phyloP scores from a whole-genome alignment of 2,888 invertebrate species.

The Caenorhabditis parvicauda region DNA sequence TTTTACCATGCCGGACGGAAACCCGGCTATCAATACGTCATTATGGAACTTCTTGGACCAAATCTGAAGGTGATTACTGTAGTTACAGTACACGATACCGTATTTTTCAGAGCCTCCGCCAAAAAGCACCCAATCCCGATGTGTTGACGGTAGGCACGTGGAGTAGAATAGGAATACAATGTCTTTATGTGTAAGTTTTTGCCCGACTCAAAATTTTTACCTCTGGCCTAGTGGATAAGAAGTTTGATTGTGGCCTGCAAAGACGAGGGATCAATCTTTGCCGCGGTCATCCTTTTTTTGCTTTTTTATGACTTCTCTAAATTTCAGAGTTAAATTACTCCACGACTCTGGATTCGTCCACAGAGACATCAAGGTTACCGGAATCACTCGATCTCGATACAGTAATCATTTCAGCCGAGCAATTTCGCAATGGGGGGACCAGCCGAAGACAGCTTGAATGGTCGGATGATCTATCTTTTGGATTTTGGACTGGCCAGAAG shows the following conservation, averaged over 20 bases:
- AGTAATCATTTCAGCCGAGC: too few relatives aligned
- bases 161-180: slow-evolving; percentile 18
- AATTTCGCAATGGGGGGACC: slow-evolving; percentile 24
- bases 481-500: slow-evolving; percentile 17
- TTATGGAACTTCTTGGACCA: slow-evolving; percentile 17
- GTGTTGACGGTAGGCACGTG: slow-evolving; percentile 9
- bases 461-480: slow-evolving; percentile 9
- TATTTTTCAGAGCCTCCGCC: too few relatives aligned
- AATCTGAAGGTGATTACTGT: slow-evolving; percentile 9
- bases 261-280: too few relatives aligned
- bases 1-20: too few relatives aligned
- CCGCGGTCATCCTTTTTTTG: too few relatives aligned
- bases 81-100: too few relatives aligned
- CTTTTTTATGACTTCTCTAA: too few relatives aligned
- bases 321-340: slow-evolving; percentile 30
- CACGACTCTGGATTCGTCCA: slow-evolving; percentile 39
- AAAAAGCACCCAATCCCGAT: slow-evolving; percentile 5
- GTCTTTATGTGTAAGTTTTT: slow-evolving; percentile 14
- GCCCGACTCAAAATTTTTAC: not conserved
- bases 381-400: too few relatives aligned
- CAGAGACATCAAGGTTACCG: slow-evolving; percentile 34
- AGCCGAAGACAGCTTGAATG: not conserved
- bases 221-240: too few relatives aligned
- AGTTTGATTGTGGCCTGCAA: too few relatives aligned
- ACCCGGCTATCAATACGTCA: slow-evolving; percentile 14